Conservation (phyloP, 2,888 invertebrate species). For the Hydraecia micacea region DNA sequence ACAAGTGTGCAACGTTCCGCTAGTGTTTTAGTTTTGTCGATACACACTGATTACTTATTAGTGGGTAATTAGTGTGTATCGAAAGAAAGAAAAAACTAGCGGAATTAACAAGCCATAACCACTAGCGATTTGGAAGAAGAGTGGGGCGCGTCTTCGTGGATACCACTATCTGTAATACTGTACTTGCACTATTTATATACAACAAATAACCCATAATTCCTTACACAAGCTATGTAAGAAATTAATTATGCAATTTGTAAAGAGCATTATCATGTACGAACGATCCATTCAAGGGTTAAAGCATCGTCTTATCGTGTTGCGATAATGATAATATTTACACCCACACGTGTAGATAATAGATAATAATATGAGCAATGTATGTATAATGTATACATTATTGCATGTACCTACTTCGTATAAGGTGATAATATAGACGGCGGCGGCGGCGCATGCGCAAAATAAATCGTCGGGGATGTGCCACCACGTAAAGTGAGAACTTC, state of each 20-base stretch:
- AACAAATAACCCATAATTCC: neutral
- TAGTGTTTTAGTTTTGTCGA: too few relatives aligned
- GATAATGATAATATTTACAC: conserved; percentile 66
- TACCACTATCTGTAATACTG: too few relatives aligned
- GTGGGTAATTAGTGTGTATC: too few relatives aligned
- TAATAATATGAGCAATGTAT: conserved; percentile 16
- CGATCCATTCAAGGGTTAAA: conserved; percentile 61
- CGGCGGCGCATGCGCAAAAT: conserved; percentile 49
- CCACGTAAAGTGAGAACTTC: conserved; percentile 38
- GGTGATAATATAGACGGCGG: conserved; percentile 43
- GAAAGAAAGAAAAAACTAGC: too few relatives aligned
- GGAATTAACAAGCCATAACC: too few relatives aligned
- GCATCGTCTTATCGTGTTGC: conserved; percentile 60
- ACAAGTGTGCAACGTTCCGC: too few relatives aligned
- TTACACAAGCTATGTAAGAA: neutral
- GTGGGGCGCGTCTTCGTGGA: too few relatives aligned
- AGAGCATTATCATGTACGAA: conserved; percentile 53
- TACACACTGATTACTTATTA: too few relatives aligned
- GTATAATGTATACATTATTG: conserved; percentile 6
- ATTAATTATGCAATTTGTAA: conserved; percentile 25
- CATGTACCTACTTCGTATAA: conserved; percentile 13
- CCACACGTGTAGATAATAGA: conserved; percentile 66
- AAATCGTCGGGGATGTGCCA: conserved; percentile 1
- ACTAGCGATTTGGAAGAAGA: too few relatives aligned
- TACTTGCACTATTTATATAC: neutral